These are phyloP conservation scores for Otolemur crassicaudatus DNA, from an alignment of 2,797 vertebrate species.

Conservation along the genomic window DNA sequence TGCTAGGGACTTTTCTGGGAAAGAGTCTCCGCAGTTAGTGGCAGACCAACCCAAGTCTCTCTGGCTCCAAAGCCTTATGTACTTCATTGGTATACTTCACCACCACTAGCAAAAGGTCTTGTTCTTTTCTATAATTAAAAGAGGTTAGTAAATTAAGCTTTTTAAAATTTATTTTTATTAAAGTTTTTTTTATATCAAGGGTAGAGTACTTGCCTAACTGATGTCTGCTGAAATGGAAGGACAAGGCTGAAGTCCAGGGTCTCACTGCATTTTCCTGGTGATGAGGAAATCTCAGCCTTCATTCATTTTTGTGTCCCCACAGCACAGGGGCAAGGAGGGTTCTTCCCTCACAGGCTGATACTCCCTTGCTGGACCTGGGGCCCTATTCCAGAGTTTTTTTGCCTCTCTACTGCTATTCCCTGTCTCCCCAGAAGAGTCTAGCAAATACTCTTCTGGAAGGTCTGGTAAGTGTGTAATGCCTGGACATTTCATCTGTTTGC, in stretches of 20 bases:
- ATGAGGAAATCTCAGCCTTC: background rate
- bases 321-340: fast-evolving
- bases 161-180: background rate
- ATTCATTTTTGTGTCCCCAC: background rate
- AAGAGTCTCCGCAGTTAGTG: background rate
- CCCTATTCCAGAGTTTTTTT: background rate
- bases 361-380: background rate
- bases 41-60: background rate
- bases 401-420: background rate
- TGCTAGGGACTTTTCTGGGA: too few relatives aligned
- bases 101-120: background rate
- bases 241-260: background rate
- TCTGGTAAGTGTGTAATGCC: background rate
- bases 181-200: background rate
- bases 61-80: background rate
- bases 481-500: background rate
- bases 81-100: background rate
- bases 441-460: background rate
- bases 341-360: background rate
- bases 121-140: background rate
- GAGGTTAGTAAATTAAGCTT: background rate
- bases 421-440: background rate
- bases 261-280: background rate
- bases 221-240: background rate
- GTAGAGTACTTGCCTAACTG: background rate